Evolutionary conservation across 2,113 vertebrate species (phyloP).

Genomic region (Nyctereutes procyonoides): DNA sequence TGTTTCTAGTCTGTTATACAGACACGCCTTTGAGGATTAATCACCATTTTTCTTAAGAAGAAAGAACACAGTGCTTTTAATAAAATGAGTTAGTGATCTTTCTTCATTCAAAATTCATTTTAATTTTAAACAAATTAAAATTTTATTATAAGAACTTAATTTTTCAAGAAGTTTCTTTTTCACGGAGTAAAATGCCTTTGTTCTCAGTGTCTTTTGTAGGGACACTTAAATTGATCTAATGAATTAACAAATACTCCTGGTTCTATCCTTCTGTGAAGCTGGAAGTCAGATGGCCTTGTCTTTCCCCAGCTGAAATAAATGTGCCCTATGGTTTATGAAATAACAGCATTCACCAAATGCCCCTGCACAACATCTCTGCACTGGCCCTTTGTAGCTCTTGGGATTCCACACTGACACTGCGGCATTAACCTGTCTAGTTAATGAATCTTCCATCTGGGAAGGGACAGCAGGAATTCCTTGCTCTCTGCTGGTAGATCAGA

Average conservation of each 20-base stretch:
- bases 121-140: slow-evolving; percentile 62
- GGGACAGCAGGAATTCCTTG: background rate
- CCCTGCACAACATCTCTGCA: background rate
- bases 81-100: slow-evolving; percentile 28
- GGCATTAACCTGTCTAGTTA: background rate
- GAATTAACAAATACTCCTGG: background rate
- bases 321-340: background rate
- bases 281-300: background rate
- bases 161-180: slow-evolving; percentile 58
- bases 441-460: background rate
- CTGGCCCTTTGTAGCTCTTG: background rate
- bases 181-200: background rate
- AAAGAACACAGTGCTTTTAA: background rate
- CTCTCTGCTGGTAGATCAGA: accelerated
- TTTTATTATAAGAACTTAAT: slow-evolving; percentile 30
- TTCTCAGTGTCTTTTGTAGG: background rate
- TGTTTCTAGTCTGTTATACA: background rate
- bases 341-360: background rate
- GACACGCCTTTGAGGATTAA: background rate
- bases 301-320: background rate
- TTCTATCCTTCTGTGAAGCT: background rate
- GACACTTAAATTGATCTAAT: background rate
- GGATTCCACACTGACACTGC: background rate
- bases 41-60: background rate
- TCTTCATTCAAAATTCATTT: slow-evolving; percentile 34